phyloP scores from a whole-genome alignment of 2,888 invertebrate genomes.

The Petrolisthes cinctipes region DNA sequence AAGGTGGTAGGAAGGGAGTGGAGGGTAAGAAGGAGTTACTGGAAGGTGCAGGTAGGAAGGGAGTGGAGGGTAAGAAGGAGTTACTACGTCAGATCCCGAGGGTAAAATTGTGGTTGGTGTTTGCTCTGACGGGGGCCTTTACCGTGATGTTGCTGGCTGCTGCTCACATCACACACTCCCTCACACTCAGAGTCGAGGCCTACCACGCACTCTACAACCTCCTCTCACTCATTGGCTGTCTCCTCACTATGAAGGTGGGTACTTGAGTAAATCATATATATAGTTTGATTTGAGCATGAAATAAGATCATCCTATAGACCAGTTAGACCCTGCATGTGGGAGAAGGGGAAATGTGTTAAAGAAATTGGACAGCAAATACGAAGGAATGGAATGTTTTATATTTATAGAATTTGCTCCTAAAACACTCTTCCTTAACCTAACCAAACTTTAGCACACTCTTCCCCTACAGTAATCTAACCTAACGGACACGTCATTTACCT shows the following conservation, averaged over 20 bases:
- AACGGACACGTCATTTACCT: not conserved
- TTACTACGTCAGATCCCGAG: conserved; percentile 82
- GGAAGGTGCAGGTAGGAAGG: not conserved
- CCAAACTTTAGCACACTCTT: too few relatives aligned
- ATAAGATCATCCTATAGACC: too few relatives aligned
- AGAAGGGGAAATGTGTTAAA: too few relatives aligned
- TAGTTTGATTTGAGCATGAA: too few relatives aligned
- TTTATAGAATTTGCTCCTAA: too few relatives aligned
- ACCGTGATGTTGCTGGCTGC: conserved; percentile 87
- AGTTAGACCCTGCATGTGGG: too few relatives aligned
- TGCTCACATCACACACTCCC: conserved; percentile 90
- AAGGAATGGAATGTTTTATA: too few relatives aligned
- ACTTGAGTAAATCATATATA: too few relatives aligned
- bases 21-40: not conserved
- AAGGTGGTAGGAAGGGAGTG: not conserved
- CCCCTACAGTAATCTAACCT: not conserved
- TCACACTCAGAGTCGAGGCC: conserved; percentile 90
- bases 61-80: conserved; percentile 74
- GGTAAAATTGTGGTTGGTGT: conserved; percentile 80
- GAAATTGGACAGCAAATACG: too few relatives aligned
- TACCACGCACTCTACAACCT: conserved; percentile 96
- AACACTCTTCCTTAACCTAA: too few relatives aligned
- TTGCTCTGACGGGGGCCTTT: conserved; percentile 80
- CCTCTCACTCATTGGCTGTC: conserved; percentile 84
- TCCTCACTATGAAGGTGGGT: conserved; percentile 82